Evolutionary conservation across 1,140 invertebrate genomes (phyloP), one percentile per base, ranked within the genome.

Genomic region (Nasonia vitripennis): DNA sequence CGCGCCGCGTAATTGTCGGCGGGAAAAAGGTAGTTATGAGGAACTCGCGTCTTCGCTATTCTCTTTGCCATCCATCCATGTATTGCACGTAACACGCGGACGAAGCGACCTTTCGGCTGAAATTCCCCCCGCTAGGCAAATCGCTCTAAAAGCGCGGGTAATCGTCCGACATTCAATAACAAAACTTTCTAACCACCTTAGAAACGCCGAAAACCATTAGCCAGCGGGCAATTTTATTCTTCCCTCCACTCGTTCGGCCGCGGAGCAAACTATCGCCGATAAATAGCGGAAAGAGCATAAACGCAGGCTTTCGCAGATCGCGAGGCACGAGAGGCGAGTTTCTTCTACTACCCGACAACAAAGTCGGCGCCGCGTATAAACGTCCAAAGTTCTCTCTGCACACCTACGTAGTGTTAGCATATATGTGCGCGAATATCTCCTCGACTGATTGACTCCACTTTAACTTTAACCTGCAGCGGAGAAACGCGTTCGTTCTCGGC

Each of bases 371-470:
- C 12, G 17, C 51, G 17, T 55, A 55, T 55, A 55, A 55, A 55
- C 51, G 12, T 55, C 14, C 68, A 71, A 71, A 71, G 48, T 73
- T 45, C 68, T n/a, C n/a, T 31, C 17, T 75, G 37, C 5, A 37
- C 17, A 37, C 17, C 55, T 62, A 62, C 4, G 17, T n/a, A 17
- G 20, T 1, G 5, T n/a, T 45, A 45, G 41, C 41, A 41, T 41
- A 45, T 1, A 45, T 45, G 48, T 31, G 51, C 34, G 11, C 68
- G 23, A n/a, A 73, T 62, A 78, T 55, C 37, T 34, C 51, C 7
- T 78, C 75, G 62, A 78, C 23, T 77, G 78, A 81, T 81, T 11
- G 84, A 77, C 78, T 85, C 78, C 55, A 81, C 78, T 81, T 85
- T 74, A 85, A 80, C 51, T 81, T 81, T 68, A 71, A 75, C 23